These are phyloP conservation scores for Drosophila parthenogenetica DNA, from an alignment of 2,888 invertebrate genomes.

Conservation along the genomic window DNA sequence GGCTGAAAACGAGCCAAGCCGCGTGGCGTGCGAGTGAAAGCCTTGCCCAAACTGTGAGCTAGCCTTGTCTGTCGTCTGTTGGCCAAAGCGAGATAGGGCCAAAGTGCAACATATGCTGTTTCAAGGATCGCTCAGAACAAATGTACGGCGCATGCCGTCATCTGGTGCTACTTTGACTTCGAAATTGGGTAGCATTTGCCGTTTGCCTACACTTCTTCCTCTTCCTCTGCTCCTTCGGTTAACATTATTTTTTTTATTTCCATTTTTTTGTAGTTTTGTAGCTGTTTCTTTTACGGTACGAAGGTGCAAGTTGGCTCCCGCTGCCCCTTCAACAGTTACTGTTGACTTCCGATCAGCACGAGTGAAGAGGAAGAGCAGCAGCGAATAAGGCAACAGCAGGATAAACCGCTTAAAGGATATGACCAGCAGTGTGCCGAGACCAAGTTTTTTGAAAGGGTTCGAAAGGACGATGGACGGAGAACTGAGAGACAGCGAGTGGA, in stretches of 20 bases:
- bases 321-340: slow-evolving; percentile 58
- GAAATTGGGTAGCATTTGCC: slow-evolving; percentile 81
- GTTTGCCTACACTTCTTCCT: slow-evolving; percentile 46
- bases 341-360: slow-evolving; percentile 78
- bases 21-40: slow-evolving; percentile 78
- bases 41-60: slow-evolving; percentile 64
- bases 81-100: slow-evolving; percentile 61
- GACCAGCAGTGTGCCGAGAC: slow-evolving; percentile 50
- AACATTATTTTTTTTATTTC: slow-evolving; percentile 19
- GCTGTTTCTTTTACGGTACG: slow-evolving; percentile 67
- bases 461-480: slow-evolving; percentile 16
- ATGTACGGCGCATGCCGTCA: slow-evolving; percentile 83
- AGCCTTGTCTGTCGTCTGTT: slow-evolving; percentile 11
- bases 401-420: slow-evolving; percentile 76
- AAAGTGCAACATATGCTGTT: slow-evolving; percentile 82
- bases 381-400: slow-evolving; percentile 60
- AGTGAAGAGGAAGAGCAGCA: slow-evolving; percentile 53
- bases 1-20: slow-evolving; percentile 60
- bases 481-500: too few species aligned
- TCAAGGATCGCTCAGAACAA: slow-evolving; percentile 73
- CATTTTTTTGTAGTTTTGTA: slow-evolving; percentile 32
- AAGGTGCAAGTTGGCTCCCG: slow-evolving; percentile 37
- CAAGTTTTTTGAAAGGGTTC: slow-evolving; percentile 65
- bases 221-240: slow-evolving; percentile 11
- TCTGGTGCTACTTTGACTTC: slow-evolving; percentile 84